Percentiles rank a stretch among this genome's conserved stretches.
phyloP scores from a whole-genome alignment of 2,888 invertebrate species.

The Blomia tropicalis region DNA sequence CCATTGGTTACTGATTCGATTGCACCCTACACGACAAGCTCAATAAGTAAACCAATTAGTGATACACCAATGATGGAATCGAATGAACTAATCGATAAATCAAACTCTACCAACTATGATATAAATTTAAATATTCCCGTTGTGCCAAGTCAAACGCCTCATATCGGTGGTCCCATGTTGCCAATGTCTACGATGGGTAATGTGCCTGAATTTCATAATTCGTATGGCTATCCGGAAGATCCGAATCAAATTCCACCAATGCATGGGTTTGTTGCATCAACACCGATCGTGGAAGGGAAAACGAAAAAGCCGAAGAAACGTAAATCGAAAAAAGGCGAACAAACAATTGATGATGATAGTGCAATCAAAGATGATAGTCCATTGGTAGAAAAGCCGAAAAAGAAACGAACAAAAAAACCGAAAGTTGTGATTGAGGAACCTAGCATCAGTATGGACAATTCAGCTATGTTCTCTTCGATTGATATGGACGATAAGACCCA shows the following conservation, averaged over 20 bases:
- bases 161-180: neutral
- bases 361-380: neutral
- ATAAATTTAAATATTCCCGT: neutral
- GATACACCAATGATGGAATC: neutral
- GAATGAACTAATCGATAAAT: neutral
- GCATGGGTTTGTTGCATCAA: conserved; percentile 4
- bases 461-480: neutral
- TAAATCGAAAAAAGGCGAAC: conserved; percentile 11
- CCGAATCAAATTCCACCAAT: neutral
- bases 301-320: conserved; percentile 17
- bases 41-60: neutral
- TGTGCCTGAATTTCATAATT: neutral
- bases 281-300: neutral
- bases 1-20: neutral
- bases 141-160: neutral
- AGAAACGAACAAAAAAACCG: neutral
- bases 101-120: neutral
- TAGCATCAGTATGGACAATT: neutral
- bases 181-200: neutral
- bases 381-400: neutral
- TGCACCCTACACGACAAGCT: neutral
- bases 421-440: neutral
- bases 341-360: neutral
- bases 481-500: conserved; percentile 1
- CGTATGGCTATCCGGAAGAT: neutral